Evolutionary conservation across 1,140 invertebrate genomes (phyloP), one percentile per base, ranked within the genome.

Genomic region (Zelostemma sp.): DNA sequence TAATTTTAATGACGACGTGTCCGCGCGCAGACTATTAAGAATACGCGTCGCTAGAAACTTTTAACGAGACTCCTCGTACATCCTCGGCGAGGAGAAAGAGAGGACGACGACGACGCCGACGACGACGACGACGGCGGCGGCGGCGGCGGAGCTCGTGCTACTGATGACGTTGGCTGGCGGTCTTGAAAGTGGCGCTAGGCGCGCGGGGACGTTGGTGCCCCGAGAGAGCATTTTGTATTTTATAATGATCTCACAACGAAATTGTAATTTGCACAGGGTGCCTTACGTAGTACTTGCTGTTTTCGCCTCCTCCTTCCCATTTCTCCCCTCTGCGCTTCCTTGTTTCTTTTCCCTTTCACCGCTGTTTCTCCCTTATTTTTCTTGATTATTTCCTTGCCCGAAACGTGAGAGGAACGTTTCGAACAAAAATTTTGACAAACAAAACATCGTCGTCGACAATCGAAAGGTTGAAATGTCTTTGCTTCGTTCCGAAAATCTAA

Each of bases 1-100:
- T 86, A 86, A 86, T 85, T 86, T 86, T 85, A 86, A 86, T 86
- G 84, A 86, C 81, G 84, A 76, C 81, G 77, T 84, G 82, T 86
- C 83, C 84, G 83, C 80, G 81, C 80, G 75, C 80, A 80, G 82
- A 84, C 80, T 86, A 85, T 85, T 86, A 85, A 86, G 83, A 85
- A 86, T 85, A 85, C 84, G 83, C 82, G 84, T 86, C 79, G 82
- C 82, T 86, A 85, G 82, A 85, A 86, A 86, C 83, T 86, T 86
- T 85, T 85, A 86, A 86, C 81, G 84, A 85, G 83, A 81, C 77
- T 58, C 46, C 55, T 60, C 63, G 68, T 69, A 61, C 68, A 68
- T 57, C 51, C 55, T 66, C 66, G 58, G 51, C 64, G 61, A 51
- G 61, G 62, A 65, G 59, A 11, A 21, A 28, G 8, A 8, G 25